A percentile compares a stretch with the other conserved stretches of the same genome.
Conservation (phyloP, 2,797 vertebrate genomes). For the Sebastes nivosus region DNA sequence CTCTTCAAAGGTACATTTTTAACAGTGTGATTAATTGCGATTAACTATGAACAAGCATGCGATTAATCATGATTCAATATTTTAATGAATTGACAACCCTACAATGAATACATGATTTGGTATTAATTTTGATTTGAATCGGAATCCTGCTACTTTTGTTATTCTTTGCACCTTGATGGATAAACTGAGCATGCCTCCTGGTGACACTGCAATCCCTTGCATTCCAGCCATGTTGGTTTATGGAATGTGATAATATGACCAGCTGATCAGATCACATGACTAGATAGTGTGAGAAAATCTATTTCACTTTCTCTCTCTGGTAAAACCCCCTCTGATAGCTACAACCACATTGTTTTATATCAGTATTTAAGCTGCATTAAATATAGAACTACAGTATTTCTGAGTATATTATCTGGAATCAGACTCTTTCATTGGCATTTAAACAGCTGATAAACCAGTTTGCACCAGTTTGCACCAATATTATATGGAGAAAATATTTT, state of each 20-base stretch:
- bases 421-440: neutral
- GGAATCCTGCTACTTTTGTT: neutral
- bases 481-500: neutral
- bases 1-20: too few relatives aligned
- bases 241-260: slow-evolving; percentile 69
- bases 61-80: too few relatives aligned
- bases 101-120: neutral
- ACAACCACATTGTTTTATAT: neutral
- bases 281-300: slow-evolving; percentile 30
- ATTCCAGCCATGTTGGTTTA: slow-evolving; percentile 10
- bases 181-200: neutral
- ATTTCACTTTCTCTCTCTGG: slow-evolving; percentile 26
- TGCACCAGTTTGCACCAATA: neutral
- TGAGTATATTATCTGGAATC: neutral
- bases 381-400: neutral
- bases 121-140: neutral
- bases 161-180: neutral
- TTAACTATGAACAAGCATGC: too few relatives aligned
- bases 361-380: neutral
- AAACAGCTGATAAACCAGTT: neutral
- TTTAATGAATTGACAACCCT: too few relatives aligned
- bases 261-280: slow-evolving; percentile 59
- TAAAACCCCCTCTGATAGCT: neutral
- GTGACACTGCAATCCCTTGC: neutral
- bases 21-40: too few relatives aligned